Base-by-base conservation (phyloP, 2,797 vertebrate species). In the Enteromius mattozi region DNA sequence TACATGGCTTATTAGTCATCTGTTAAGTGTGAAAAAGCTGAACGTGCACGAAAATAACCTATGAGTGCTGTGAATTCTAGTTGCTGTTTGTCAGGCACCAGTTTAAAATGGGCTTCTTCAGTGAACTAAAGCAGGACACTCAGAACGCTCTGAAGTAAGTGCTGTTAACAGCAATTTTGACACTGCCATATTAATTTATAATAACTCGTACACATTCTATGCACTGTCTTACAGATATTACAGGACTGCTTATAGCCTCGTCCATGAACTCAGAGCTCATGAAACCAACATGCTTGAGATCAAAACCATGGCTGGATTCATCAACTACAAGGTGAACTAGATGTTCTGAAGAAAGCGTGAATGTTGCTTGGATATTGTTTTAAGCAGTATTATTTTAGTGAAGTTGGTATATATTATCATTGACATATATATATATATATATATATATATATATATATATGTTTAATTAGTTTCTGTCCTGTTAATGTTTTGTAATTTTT, bases 231-330 rank as follows among this genome's bases (percentile, higher is more conserved):
- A 19, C 69, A 99, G 98, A 88, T 97, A 99, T 90, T 99, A 99
- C 90, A 97, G 96, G 91, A 97, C 96, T 2, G 97, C 98, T 0
- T 99, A 99, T 92, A 97, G 96, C 89, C 96, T 99, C 49, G 95
- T 99, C 54, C 97, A 99, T 83, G 98, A 99, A 93, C 93, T 99
- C 88, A 93, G 98, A 92, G 95, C 97, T 71, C 97, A 99, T 86
- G 98, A 99, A 93, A 98, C 97, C 88, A 99, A 99, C 91, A 98
- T 99, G 93, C 87, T 99, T 93, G 98, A 99, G 94, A 99, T 99
- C 89, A 99, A 99, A 93, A 98, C 97, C 4, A 96, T 99, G 96
- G 98, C 97, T 91, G 98, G 98, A 91, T 99, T 99, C 92, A 97
- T 99, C 92, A 99, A 97, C 95, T 99, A 99, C 87, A 99, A 99